Evolutionary conservation across 2,797 vertebrate genomes (phyloP), one percentile per base, ranked within the genome.

Genomic region (Botia kubotai): DNA sequence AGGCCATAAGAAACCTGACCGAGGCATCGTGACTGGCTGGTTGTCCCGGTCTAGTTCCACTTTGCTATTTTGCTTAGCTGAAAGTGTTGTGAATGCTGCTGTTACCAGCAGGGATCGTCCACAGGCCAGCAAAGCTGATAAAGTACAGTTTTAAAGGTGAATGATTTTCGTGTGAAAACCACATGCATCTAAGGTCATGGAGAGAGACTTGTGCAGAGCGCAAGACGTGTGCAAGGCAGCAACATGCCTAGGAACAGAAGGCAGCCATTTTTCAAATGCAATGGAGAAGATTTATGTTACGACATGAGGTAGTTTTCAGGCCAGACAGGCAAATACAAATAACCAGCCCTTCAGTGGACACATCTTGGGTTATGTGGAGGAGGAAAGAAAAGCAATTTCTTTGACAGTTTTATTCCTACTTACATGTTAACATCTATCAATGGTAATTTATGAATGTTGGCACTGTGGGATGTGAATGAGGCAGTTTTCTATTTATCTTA

Each of bases 241-340:
- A 6, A 46, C 19, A 48, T 12, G 46, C 46, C 10, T 33, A 69
- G 21, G 48, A 23, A 72, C 57, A 79, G 46, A 63, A 53, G 36
- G 17, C 10, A 58, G 3, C 13, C 19, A 71, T 43, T 65, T 72
- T 65, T 72, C 19, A 55, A 10, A 63, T 4, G 1, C 13, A 55
- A 72, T 65, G 19, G 48, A 65, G 58, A 72, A 39, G 77, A 79
- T 79, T 79, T 43, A 65, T 63, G 77, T 21, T 26, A 53, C 8
- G 36, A 4, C 19, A 79, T 12, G 26, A 79, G 67, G 65, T 29
- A 1, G 2, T 60, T 70, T 21, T 43, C 43, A 13, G 26, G 26
- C 4, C 6, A 2, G 43, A 46, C 70, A 48, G 43, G 26, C 67
- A 50, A 68, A 72, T 63, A 79, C 43, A 77, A 69, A 69, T 53